Conservation (phyloP, 1,140 invertebrate species). For the Eubasilissa regina region DNA sequence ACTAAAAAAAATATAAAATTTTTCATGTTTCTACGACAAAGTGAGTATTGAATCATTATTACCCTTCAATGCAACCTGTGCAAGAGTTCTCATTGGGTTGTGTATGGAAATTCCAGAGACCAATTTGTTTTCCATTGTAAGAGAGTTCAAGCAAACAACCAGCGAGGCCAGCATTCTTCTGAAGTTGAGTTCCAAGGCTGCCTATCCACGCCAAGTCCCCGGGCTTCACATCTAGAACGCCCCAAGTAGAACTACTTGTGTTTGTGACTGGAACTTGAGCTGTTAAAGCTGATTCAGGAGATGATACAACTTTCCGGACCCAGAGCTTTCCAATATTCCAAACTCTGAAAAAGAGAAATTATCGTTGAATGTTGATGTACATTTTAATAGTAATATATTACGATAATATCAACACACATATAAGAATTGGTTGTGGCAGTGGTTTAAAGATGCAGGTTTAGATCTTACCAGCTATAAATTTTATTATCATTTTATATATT, state of each 20-base stretch:
- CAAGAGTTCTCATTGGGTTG: slow-evolving; percentile 77
- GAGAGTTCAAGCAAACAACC: slow-evolving; percentile 86
- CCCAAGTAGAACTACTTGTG: slow-evolving; percentile 57
- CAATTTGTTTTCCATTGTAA: slow-evolving; percentile 84
- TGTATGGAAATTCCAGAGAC: slow-evolving; percentile 88
- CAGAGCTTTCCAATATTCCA: slow-evolving; percentile 66
- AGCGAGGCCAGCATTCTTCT: slow-evolving; percentile 73
- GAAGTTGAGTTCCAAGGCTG: slow-evolving; percentile 61
- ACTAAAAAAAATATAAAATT: not conserved
- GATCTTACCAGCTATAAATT: no score
- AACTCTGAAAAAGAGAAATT: slow-evolving; percentile 58
- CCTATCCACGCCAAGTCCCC: slow-evolving; percentile 61
- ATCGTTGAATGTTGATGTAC: no score
- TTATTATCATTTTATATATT: no score
- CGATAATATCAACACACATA: no score
- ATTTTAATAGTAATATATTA: no score
- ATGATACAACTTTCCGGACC: slow-evolving; percentile 60
- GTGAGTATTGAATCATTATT: slow-evolving; percentile 55
- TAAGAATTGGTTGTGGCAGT: no score
- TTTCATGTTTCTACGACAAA: not conserved
- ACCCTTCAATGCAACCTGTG: slow-evolving; percentile 83
- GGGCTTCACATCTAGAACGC: slow-evolving; percentile 62
- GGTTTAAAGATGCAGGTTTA: no score
- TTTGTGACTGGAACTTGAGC: slow-evolving; percentile 60
- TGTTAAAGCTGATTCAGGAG: slow-evolving; percentile 29